Base-by-base conservation (phyloP, 2,888 invertebrate genomes). In the Operophtera brumata region DNA sequence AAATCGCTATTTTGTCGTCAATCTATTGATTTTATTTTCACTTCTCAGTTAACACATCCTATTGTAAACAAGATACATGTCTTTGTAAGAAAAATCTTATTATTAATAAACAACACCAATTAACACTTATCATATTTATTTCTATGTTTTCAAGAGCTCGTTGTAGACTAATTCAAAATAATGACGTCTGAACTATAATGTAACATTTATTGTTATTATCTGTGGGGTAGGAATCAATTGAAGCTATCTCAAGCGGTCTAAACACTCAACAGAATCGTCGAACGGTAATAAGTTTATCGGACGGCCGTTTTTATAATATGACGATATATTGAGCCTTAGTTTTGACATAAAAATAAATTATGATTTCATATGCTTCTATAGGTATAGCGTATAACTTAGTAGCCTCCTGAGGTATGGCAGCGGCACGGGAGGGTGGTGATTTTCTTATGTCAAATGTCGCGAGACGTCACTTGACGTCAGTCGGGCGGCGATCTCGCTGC, bases 281-380 rank as follows among this genome's bases (percentile, higher is more conserved):
- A 54, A 59, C 66, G 65, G 65, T 67, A 40, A 65, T 48, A 60
- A 51, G 53, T 70, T 69, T 64, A 67, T 62, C 59, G 58, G 65
- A 61, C 52, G 60, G 59, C 57, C 60, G 54, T 65, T 65, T 61
- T 53, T 57, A 56, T 64, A 60, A 61, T 54, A 59, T 50, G 64
- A 57, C 64, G 51, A 59, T 61, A 59, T 57, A 65, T 57, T 65
- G 61, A 54, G 59, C 57, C 39, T 50, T 37, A 20, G 20, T 37
- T 43, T 32, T 44, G 32, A 10, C 11, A 11, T 10, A n/a, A 8
- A 28, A 43, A 43, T 49, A 37, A 14, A 30, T 49, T n/a, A n/a
- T n/a, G n/a, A n/a, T n/a, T n/a, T n/a, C n/a, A n/a, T n/a, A n/a
- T n/a, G n/a, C n/a, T n/a, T n/a, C n/a, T n/a, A n/a, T n/a, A n/a